Base-by-base conservation (phyloP, 2,113 vertebrate genomes). In the Speoplatyrhinus poulsoni region DNA sequence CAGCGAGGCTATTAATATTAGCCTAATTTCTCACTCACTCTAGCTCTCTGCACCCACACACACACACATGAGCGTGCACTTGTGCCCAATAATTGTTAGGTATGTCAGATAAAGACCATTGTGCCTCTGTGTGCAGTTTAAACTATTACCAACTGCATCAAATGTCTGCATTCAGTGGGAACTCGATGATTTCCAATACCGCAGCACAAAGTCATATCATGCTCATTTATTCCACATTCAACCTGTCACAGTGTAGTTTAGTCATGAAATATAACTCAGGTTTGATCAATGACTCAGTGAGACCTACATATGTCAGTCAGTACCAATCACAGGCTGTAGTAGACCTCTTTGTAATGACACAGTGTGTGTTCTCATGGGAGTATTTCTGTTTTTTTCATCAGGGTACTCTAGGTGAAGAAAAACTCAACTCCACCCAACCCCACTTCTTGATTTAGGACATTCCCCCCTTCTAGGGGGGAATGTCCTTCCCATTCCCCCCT, bases 1-100 rank as follows among this genome's bases (percentile, higher is more conserved):
- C 89, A 91, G 70, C 13, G 69, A 52, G 52, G 85, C 91, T 93
- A 92, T 92, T 91, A 93, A 92, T 92, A 92, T 87, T 84, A 88
- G 67, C 78, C 60, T 65, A 60, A 55, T 79, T 32, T 71, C 46
- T 65, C 69, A n/a, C 57, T 3, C 67, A 63, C 68, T 77, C 72
- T 76, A 47, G 6, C 47, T 53, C 47, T 50, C 48, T 64, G 16
- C 54, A 47, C 32, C n/a, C 56, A 16, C 41, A 32, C 65, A 60
- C 15, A 58, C 10, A 50, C 12, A n/a, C 46, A n/a, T 49, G 49
- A 12, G n/a, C 63, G 12, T n/a, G 64, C 19, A 15, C 54, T 47
- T 41, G 36, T 41, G 36, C 36, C 36, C 36, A 2, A 56, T 56
- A 17, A 56, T 9, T 19, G n/a, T 17, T 56, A 19, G 54, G 15